These are phyloP conservation scores for Popillia japonica DNA, from an alignment of 1,140 invertebrate genomes.

Conservation along the genomic window DNA sequence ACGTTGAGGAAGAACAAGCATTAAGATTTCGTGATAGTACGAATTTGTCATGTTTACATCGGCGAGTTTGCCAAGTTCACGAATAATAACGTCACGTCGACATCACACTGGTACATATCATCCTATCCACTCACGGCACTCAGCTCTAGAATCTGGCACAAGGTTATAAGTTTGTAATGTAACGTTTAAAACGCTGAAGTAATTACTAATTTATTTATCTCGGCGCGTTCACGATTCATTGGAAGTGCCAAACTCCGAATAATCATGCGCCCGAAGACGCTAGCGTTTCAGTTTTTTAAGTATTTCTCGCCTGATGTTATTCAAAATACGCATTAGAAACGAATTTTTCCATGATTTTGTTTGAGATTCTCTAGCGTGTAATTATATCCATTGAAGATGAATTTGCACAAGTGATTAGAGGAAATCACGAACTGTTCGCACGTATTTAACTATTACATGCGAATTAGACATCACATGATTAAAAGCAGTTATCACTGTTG, in stretches of 20 bases:
- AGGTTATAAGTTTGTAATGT: slow-evolving; percentile 12
- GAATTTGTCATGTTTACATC: slow-evolving; percentile 27
- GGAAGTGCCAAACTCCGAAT: not conserved
- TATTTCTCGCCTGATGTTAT: too few species aligned
- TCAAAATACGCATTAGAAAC: too few species aligned
- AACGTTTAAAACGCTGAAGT: not conserved
- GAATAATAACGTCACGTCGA: slow-evolving; percentile 30
- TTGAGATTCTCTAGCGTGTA: not conserved
- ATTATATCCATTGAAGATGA: not conserved
- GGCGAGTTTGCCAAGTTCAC: slow-evolving; percentile 21
- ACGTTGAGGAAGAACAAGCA: not conserved
- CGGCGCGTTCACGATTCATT: not conserved
- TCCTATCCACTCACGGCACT: not conserved
- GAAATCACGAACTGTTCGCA: not conserved
- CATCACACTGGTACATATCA: slow-evolving; percentile 14
- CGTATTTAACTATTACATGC: not conserved
- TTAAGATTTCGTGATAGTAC: not conserved
- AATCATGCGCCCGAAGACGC: not conserved
- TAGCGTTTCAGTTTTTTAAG: too few species aligned
- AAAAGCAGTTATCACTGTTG: not conserved
- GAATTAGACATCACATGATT: slow-evolving; percentile 1
- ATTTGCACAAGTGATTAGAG: not conserved
- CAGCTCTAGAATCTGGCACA: slow-evolving; percentile 28
- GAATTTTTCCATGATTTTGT: not conserved
- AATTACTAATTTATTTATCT: slow-evolving; percentile 16